phyloP scores from a whole-genome alignment of 2,888 invertebrate species.

The Zaprionus obscuricornis region DNA sequence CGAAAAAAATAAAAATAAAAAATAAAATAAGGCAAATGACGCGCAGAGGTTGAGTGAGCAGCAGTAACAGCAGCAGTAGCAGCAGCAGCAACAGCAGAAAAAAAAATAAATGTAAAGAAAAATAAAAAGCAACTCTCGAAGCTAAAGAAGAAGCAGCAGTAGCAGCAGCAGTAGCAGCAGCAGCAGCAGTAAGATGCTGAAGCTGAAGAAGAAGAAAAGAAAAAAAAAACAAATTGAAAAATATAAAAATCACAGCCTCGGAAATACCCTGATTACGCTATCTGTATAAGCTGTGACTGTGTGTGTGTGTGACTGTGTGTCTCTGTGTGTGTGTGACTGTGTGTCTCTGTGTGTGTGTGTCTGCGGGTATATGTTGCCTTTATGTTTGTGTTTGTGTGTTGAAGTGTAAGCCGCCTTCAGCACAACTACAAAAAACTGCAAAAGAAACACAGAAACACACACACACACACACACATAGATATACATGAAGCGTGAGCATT shows the following conservation, averaged over 20 bases:
- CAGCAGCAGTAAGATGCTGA: background rate
- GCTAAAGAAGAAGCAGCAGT: slow-evolving; percentile 4
- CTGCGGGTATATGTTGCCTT: slow-evolving; percentile 31
- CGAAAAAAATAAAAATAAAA: slow-evolving; percentile 41
- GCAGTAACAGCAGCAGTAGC: too few species aligned
- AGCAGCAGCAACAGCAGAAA: too few species aligned
- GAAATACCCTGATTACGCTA: slow-evolving; percentile 81
- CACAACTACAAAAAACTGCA: slow-evolving; percentile 33
- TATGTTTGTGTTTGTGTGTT: slow-evolving; percentile 34
- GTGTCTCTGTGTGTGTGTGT: slow-evolving; percentile 43
- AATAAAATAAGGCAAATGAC: slow-evolving; percentile 4
- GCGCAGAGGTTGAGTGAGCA: too few species aligned
- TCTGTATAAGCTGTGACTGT: slow-evolving; percentile 58
- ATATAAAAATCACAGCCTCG: slow-evolving; percentile 80
- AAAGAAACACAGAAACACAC: too few species aligned
- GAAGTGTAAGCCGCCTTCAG: slow-evolving; percentile 46
- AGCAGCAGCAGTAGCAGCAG: slow-evolving; percentile 1
- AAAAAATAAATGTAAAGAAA: slow-evolving; percentile 17
- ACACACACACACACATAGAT: slow-evolving; percentile 3
- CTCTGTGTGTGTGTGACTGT: slow-evolving; percentile 6
- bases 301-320: slow-evolving; percentile 6
- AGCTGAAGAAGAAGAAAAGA: slow-evolving; percentile 22
- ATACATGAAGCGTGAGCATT: slow-evolving; percentile 4
- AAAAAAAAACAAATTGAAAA: slow-evolving; percentile 69
- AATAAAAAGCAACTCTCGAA: slow-evolving; percentile 14